Evolutionary conservation across 2,113 vertebrate species (phyloP), one percentile per base, ranked within the genome.

Genomic region (Hippoglossus stenolepis): DNA sequence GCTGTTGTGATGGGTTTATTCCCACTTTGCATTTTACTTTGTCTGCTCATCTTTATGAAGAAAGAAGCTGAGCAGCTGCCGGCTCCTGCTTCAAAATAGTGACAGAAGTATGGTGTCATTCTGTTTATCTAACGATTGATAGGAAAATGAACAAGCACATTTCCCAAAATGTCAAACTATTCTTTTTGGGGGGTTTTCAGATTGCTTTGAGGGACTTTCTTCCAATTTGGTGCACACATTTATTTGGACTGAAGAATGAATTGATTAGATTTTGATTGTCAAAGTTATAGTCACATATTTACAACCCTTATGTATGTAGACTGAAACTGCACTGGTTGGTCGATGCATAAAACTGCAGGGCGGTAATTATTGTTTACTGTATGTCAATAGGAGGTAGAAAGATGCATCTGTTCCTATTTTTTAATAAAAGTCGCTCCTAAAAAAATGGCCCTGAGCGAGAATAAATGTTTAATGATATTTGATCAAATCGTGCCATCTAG

Each of bases 401-500:
- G 31, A 40, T 61, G 60, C 61, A 62, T 78, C 20, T 38, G 21
- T 75, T 58, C 62, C 59, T 70, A 63, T 83, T 82, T 79, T 63
- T 65, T 73, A 75, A 86, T 83, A 85, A 85, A 85, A 53, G 70
- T 68, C 75, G 24, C 24, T 24, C 24, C 24, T 24, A 23, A 24
- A 24, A 24, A 88, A 81, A 79, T 11, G 40, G 26, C 47, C 80
- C 70, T 70, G 43, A 75, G 14, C 61, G 23, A 58, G 8, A 81
- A 65, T 53, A 38, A 6, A 38, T 38, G 35, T 38, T 65, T 82
- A 85, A 82, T 77, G 66, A 85, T 56, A 5, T 61, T 73, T 56
- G 73, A 82, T 84, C 28, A 60, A 28, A 72, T 84, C 68, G 7
- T 11, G 31, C 12, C 53, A 63, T 53, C 38, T 51, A 12, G 12